Base-by-base conservation (phyloP, 2,888 invertebrate genomes). In the Therioaphis trifolii region DNA sequence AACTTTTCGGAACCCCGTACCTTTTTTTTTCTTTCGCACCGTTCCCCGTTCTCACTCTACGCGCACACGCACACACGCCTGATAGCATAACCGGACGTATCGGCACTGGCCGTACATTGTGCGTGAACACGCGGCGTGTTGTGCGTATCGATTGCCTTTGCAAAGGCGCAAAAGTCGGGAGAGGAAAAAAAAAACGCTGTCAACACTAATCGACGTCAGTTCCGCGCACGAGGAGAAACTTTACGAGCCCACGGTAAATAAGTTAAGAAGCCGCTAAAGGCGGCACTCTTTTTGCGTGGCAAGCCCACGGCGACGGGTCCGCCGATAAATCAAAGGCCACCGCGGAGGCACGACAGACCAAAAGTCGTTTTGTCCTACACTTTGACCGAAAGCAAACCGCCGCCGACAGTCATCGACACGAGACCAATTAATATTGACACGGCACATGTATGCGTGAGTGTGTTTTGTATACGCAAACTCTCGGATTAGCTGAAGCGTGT, bases 1-100 rank as follows among this genome's bases (percentile, higher is more conserved):
- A 77, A 77, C 29, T 77, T 77, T 77, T 63, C 76, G n/a, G n/a
- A 21, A 77, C 63, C 15, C 11, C 46, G 66, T 63, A 24, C 49
- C 63, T 77, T 49, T 66, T 75, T 35, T 29, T 52, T 55, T 55
- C 21, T 0, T 55, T 55, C 55, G 18, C n/a, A n/a, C 35, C 35
- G 7, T 12, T 12, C 21, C 9, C 12, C 5, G 9, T 11, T n/a
- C 29, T 2, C 21, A 21, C 5, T 21, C 55, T 4, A 24, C 40
- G 11, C 18, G n/a, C 29, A 18, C 11, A 35, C 21, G 15, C 75
- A 21, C 61, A 29, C 46, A 27, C 29, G 9, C 11, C 21, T 3
- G 35, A 7, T 7, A 35, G 35, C 7, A 7, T 35, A 5, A 5
- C 52, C 52, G 52, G n/a, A 52, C 52, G 21, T 52, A 21, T n/a